These are phyloP conservation scores for Buteo buteo DNA, from an alignment of 2,113 vertebrate genomes.

Conservation along the genomic window DNA sequence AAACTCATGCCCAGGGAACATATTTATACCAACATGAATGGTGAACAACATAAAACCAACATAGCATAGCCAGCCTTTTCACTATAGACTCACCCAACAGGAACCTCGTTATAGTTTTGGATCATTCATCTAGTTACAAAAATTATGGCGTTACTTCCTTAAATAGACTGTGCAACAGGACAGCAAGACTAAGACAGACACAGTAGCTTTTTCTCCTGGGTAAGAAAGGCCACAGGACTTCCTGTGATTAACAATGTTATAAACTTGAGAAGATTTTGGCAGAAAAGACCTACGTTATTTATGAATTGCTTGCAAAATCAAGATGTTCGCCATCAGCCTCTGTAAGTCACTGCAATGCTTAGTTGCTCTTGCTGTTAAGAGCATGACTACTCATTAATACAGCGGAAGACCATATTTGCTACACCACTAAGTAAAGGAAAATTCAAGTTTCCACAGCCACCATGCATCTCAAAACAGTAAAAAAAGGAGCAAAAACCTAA, in stretches of 20 bases:
- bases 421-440: background rate
- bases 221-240: background rate
- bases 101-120: background rate
- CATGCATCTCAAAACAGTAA: background rate
- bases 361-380: background rate
- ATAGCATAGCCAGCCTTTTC: background rate
- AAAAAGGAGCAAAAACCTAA: background rate
- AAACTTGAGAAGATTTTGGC: background rate
- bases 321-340: background rate
- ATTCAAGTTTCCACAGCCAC: background rate
- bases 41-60: background rate
- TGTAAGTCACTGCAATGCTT: background rate
- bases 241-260: background rate
- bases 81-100: background rate
- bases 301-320: background rate
- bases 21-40: background rate
- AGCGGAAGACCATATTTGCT: background rate
- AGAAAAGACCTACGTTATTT: background rate
- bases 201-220: background rate
- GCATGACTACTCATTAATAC: background rate
- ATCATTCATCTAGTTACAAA: background rate
- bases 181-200: background rate
- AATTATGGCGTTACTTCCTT: background rate
- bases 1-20: background rate
- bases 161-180: rapidly evolving